These are phyloP conservation scores for Thecophora atra DNA, from an alignment of 2,888 invertebrate species.

Conservation along the genomic window DNA sequence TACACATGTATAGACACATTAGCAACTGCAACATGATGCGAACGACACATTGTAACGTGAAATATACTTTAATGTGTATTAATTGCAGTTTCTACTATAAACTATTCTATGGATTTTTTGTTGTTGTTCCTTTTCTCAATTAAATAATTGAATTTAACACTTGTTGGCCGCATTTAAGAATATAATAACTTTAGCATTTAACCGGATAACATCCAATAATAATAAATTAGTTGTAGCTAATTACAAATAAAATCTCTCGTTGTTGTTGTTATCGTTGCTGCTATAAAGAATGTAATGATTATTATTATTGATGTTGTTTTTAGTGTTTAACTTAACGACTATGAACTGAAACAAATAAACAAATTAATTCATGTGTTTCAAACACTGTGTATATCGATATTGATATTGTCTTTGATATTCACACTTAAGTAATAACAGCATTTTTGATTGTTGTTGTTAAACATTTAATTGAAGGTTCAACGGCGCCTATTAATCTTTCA, in stretches of 20 bases:
- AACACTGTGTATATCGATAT: neutral
- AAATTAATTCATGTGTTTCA: slow-evolving; percentile 1
- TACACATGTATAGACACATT: too few relatives aligned
- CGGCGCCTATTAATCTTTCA: neutral
- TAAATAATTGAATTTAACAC: slow-evolving; percentile 25
- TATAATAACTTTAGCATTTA: neutral
- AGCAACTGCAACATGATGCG: too few relatives aligned
- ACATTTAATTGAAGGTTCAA: neutral
- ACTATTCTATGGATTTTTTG: neutral
- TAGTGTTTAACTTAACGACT: neutral
- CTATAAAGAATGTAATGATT: neutral
- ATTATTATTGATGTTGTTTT: neutral
- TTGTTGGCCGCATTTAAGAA: slow-evolving; percentile 28
- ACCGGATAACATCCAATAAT: neutral
- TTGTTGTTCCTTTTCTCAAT: slow-evolving; percentile 1
- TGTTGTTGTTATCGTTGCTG: neutral
- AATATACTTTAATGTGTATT: neutral
- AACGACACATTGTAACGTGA: too few relatives aligned
- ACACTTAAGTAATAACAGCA: neutral
- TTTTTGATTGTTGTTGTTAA: slow-evolving; percentile 4
- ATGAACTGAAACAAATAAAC: slow-evolving; percentile 6
- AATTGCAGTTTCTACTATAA: neutral
- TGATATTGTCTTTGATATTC: neutral
- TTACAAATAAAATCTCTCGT: neutral
- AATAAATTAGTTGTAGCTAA: slow-evolving; percentile 16